These are phyloP conservation scores for Helicoverpa zea DNA, from an alignment of 1,140 invertebrate genomes.

Conservation along the genomic window DNA sequence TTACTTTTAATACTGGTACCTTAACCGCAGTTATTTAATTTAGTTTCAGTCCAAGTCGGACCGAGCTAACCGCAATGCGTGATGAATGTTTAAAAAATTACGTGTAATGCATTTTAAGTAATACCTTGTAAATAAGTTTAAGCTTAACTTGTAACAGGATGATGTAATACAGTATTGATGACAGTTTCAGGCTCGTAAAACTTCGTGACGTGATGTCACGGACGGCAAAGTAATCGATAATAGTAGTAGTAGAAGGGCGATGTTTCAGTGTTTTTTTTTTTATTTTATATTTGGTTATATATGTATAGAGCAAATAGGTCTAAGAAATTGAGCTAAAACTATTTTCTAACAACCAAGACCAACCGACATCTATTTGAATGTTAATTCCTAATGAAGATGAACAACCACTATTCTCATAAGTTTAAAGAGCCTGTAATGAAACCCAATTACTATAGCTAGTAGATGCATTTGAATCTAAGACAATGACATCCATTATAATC, in stretches of 20 bases:
- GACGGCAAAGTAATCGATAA: background rate
- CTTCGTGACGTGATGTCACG: background rate
- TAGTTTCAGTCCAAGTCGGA: background rate
- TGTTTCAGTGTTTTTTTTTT: too few species aligned
- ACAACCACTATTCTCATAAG: too few species aligned
- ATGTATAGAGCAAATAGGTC: too few species aligned
- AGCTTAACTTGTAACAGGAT: background rate
- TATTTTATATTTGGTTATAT: too few species aligned
- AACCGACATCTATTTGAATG: too few species aligned
- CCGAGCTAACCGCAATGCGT: conserved; percentile 1
- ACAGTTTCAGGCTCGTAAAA: conserved; percentile 3
- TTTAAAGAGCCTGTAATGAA: too few species aligned
- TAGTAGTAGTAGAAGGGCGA: too few species aligned
- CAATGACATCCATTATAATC: conserved; percentile 20
- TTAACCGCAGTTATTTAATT: conserved; percentile 7
- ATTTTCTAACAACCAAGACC: too few species aligned
- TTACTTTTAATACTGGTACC: background rate
- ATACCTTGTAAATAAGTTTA: too few species aligned
- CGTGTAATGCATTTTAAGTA: conserved; percentile 12
- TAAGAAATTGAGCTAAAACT: too few species aligned
- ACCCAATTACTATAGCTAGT: too few species aligned
- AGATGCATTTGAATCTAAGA: background rate
- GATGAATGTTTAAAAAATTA: background rate
- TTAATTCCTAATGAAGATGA: too few species aligned
- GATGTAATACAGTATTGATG: background rate